Conservation (phyloP, 64 coral and sea anemone genomes). For the Astreopora myriophthalma region DNA sequence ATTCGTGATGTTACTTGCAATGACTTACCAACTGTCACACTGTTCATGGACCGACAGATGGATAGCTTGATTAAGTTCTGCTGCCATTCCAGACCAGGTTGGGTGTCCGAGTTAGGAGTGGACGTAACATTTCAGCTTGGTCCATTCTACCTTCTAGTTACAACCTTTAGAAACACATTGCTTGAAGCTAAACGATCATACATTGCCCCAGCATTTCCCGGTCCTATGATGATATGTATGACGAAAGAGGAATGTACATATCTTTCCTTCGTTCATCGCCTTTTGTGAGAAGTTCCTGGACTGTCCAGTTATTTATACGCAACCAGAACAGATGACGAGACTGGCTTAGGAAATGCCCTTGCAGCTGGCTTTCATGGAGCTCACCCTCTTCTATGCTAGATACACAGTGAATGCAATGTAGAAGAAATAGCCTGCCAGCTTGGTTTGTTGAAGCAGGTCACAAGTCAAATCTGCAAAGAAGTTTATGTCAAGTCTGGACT, state of each 20-base stretch:
- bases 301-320: background rate
- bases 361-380: conserved; percentile 12
- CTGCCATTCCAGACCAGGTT: background rate
- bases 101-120: conserved; percentile 17
- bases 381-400: conserved; percentile 38
- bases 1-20: background rate
- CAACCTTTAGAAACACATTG: conserved; percentile 66
- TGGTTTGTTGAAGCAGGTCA: background rate
- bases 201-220: background rate
- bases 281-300: conserved; percentile 10
- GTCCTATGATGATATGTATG: background rate
- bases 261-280: conserved; percentile 19
- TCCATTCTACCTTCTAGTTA: background rate
- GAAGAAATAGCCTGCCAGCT: conserved; percentile 23
- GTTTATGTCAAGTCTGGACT: background rate
- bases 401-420: conserved; percentile 58
- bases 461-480: conserved; percentile 14
- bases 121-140: conserved; percentile 7
- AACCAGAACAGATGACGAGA: conserved; percentile 23
- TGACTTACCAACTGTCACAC: background rate
- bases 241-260: conserved; percentile 20
- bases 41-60: background rate
- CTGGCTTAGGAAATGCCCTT: conserved; percentile 20
- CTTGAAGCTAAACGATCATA: background rate
- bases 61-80: conserved; percentile 10